Base-by-base conservation (phyloP, 53 echinoderm and acorn worm genomes). In the Pentamera pediparva region DNA sequence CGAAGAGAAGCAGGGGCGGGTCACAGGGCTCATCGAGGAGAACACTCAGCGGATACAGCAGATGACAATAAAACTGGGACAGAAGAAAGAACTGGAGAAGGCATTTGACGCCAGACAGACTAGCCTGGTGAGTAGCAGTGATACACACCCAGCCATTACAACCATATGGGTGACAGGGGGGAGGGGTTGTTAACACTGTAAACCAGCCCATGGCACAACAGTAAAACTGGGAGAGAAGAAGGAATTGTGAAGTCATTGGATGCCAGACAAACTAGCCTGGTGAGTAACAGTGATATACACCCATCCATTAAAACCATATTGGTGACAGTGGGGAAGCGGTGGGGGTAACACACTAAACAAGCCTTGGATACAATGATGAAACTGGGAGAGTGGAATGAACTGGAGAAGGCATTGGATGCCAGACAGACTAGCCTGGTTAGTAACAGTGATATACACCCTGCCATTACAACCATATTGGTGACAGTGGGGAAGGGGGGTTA, bases 351-450 rank as follows among this genome's bases (percentile, higher is more conserved):
- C 71, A 93, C 93, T 0, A 51, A 76, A 4, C 65, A 83, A 5
- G 71, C 86, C 15, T 83, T 81, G 59, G 89, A 89, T 32, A 83
- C 89, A 56, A 93, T 89, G 2, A 57, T 79, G 39, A 77, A 86
- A 20, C 79, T 96, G 2, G 96, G 96, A 4, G 96, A 91, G 74
- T 91, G 88, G 55, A 91, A 85, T 62, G 83, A 82, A 36, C 59
- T 96, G n/a, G 96, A 96, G 72, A 96, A 87, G 32, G 85, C 82
- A 0, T 70, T 96, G 13, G 96, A 96, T 81, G 82, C 96, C 28
- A 77, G 96, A 33, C 96, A 96, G 70, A 96, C 91, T 12, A 96
- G 85, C 73, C 56, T 95, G 81, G 96, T 96, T 54, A 88, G 91
- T 65, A 6, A 41, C 43, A 45, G 18, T 12, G n/a, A n/a, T n/a